Percentiles rank a stretch among this genome's conserved stretches.
These are phyloP conservation scores for Agriopis leucophaearia DNA, from an alignment of 2,888 invertebrate species.

Conservation along the genomic window DNA sequence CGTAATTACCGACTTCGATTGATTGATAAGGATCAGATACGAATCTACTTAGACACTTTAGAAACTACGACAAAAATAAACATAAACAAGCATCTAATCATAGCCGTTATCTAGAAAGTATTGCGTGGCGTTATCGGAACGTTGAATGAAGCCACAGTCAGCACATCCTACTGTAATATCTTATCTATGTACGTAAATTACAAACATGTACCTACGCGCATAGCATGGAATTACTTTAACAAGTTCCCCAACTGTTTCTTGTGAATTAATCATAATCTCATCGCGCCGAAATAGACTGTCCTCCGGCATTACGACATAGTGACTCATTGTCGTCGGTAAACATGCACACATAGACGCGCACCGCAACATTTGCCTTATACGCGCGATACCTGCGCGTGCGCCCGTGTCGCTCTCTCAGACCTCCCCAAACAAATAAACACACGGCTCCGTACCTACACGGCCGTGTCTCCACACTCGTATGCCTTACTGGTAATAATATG, in stretches of 20 bases:
- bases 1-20: conserved; percentile 21
- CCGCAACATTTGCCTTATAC: conserved; percentile 68
- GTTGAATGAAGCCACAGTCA: conserved; percentile 38
- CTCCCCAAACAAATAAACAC: conserved; percentile 77
- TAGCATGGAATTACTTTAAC: conserved; percentile 36
- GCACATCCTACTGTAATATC: conserved; percentile 35
- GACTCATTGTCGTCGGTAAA: conserved; percentile 76
- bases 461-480: conserved; percentile 82
- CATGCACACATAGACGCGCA: conserved; percentile 63
- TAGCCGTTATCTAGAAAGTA: conserved; percentile 31
- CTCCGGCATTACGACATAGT: conserved; percentile 76
- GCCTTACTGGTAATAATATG: conserved; percentile 63
- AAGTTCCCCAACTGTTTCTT: conserved; percentile 50
- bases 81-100: conserved; percentile 11
- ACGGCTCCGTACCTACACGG: conserved; percentile 65
- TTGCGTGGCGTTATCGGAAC: conserved; percentile 32
- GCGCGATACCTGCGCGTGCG: conserved; percentile 60
- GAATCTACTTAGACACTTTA: conserved; percentile 9
- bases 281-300: conserved; percentile 82
- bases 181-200: conserved; percentile 41
- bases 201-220: conserved; percentile 33
- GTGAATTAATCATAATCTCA: conserved; percentile 75
- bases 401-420: conserved; percentile 47
- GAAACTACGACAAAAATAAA: conserved; percentile 8
- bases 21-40: conserved; percentile 8